phyloP scores from a whole-genome alignment of 2,888 invertebrate species.

The Drosophila kanekoi region DNA sequence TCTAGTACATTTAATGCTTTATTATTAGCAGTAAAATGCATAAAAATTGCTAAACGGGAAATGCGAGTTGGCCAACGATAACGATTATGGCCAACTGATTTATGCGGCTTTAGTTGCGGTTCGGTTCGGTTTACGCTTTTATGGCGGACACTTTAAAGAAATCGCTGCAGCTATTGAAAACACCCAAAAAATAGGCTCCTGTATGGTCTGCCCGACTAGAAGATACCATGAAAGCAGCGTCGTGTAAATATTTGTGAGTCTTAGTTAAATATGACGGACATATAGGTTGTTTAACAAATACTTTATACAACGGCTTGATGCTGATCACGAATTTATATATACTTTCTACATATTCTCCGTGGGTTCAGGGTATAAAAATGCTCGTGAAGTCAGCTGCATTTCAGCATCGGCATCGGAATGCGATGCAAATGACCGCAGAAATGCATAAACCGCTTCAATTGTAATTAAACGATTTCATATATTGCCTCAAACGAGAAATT shows the following conservation, averaged over 20 bases:
- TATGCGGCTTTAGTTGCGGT: conserved; percentile 46
- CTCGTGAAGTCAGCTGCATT: conserved; percentile 35
- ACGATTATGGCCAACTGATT: conserved; percentile 49
- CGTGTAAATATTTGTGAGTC: too few species aligned
- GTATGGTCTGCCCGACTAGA: too few species aligned
- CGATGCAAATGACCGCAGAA: conserved; percentile 67
- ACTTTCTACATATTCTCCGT: too few species aligned
- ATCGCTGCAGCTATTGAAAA: conserved; percentile 15
- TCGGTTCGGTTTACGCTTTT: conserved; percentile 31
- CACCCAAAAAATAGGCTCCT: background rate
- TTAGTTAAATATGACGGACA: too few species aligned
- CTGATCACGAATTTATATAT: too few species aligned
- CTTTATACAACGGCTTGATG: too few species aligned
- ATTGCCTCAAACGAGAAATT: conserved; percentile 49
- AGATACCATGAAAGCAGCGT: too few species aligned
- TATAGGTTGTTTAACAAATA: too few species aligned
- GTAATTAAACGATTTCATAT: conserved; percentile 72
- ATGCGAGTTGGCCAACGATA: conserved; percentile 20
- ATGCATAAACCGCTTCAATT: conserved; percentile 69
- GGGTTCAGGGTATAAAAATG: conserved; percentile 12
- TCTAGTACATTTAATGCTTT: conserved; percentile 37
- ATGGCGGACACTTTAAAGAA: conserved; percentile 52
- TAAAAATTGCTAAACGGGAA: conserved; percentile 35
- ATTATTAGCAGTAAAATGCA: conserved; percentile 40
- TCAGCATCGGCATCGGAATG: conserved; percentile 23